These are phyloP conservation scores for Aurelia aurita complex sp. Pacific DNA, from an alignment of 30 jellyfish, hydroid and myxozoan genomes.

Conservation along the genomic window DNA sequence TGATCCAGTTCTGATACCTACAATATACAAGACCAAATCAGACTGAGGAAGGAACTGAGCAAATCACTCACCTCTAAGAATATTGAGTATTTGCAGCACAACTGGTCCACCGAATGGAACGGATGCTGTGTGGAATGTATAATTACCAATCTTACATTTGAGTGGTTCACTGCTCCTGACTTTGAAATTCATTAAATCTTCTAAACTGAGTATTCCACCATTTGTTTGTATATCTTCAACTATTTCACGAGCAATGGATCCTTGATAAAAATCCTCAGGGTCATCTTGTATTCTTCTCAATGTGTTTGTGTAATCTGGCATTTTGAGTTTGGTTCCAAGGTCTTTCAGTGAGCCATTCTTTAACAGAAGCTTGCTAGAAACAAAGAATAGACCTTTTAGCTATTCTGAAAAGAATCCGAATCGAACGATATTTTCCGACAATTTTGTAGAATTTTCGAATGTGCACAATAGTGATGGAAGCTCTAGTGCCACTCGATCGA, in stretches of 20 bases:
- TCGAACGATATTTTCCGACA: too few species aligned
- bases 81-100: conserved; percentile 74
- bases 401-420: too few species aligned
- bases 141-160: conserved; percentile 73
- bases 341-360: conserved; percentile 67
- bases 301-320: conserved; percentile 74
- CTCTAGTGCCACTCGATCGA: too few species aligned
- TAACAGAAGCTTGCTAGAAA: conserved; percentile 67
- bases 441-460: too few species aligned
- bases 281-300: conserved; percentile 75
- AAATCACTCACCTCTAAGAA: conserved; percentile 73
- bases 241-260: conserved; percentile 84
- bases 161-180: conserved; percentile 61
- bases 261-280: conserved; percentile 94
- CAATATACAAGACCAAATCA: too few species aligned
- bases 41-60: too few species aligned
- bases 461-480: too few species aligned
- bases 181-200: conserved; percentile 85
- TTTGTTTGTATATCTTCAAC: conserved; percentile 85
- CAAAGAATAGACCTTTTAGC: too few species aligned
- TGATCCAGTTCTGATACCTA: too few species aligned
- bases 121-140: conserved; percentile 68
- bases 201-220: conserved; percentile 86
- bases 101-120: conserved; percentile 98
- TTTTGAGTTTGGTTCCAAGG: conserved; percentile 76